Evolutionary conservation across 2,113 vertebrate genomes (phyloP).

Genomic region (Isichthys henryi): DNA sequence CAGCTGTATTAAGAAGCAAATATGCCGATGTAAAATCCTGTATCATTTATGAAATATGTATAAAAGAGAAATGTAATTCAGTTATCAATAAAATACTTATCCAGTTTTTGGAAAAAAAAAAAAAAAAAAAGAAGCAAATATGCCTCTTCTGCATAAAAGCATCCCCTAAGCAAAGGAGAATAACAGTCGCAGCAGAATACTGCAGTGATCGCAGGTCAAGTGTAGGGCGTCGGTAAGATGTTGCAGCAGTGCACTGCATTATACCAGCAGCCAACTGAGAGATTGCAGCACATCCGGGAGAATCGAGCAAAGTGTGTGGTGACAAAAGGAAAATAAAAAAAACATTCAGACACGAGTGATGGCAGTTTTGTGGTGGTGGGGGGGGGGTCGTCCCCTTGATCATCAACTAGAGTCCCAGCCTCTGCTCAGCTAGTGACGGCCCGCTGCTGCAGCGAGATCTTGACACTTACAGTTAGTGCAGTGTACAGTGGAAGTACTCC

Average conservation of each 20-base stretch:
- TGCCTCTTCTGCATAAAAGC: neutral
- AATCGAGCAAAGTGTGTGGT: neutral
- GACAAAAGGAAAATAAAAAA: neutral
- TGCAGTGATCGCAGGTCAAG: neutral
- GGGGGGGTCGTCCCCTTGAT: neutral
- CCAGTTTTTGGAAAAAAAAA: slow-evolving; percentile 96
- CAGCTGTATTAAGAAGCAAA: too few relatives aligned
- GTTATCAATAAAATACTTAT: slow-evolving; percentile 99
- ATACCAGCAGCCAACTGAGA: neutral
- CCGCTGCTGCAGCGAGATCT: neutral
- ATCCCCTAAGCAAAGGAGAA: neutral
- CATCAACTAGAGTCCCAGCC: neutral
- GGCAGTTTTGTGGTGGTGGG: neutral
- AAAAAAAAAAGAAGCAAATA: too few relatives aligned
- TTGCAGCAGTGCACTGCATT: neutral
- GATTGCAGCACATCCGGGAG: neutral
- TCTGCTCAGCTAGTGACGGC: neutral
- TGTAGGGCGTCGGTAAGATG: neutral
- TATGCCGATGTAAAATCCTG: slow-evolving; percentile 99
- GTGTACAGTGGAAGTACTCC: neutral
- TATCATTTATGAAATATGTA: slow-evolving; percentile 99
- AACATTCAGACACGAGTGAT: neutral
- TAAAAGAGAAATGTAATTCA: slow-evolving; percentile 99
- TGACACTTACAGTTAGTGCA: neutral
- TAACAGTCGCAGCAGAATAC: neutral